Base-by-base conservation (phyloP, 1,140 invertebrate genomes). In the Cotesia typhae region DNA sequence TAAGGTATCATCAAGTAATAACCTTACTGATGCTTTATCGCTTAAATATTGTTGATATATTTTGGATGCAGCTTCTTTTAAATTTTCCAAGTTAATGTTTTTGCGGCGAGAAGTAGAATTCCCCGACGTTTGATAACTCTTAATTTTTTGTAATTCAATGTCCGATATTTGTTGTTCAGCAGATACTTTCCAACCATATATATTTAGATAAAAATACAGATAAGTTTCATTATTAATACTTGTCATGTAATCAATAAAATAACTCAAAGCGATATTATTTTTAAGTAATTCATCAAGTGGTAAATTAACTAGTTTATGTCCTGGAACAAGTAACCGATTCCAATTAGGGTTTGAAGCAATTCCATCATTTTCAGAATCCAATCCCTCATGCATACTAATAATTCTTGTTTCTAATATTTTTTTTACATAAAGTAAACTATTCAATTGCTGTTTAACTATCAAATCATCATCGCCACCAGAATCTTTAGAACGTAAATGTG, bases 391-490 rank as follows among this genome's bases (percentile, higher is more conserved):
- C 79, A 93, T 88, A 67, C 91, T 88, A 53, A 89, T 87, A 38
- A 93, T 89, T 75, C 91, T 85, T 59, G 88, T 89, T 72, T 94
- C 92, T 70, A 95, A 90, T 59, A 95, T 89, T 80, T 92, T 92
- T 67, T 91, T 89, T 1, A 97, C 89, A 87, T 95, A 97, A 66
- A 92, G 87, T 52, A 98, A 87, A 82, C 94, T 96, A 55, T 93
- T 95, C n/a, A 98, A 82, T 82, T 96, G 95, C 76, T 96, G 94
- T 80, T 96, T 95, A 37, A 97, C 92, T 41, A 91, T 88, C 37
- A 93, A 83, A 82, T 96, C 94, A 85, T 94, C 93, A 75, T 94
- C 93, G 4, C 94, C 93, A 1, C 94, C 94, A 36, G 91, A 92
- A 84, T 96, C 95, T 81, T 91, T 90, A 4, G 94, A 95, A 81